Conservation (phyloP, 2,797 vertebrate genomes). For the Nothura maculosa region DNA sequence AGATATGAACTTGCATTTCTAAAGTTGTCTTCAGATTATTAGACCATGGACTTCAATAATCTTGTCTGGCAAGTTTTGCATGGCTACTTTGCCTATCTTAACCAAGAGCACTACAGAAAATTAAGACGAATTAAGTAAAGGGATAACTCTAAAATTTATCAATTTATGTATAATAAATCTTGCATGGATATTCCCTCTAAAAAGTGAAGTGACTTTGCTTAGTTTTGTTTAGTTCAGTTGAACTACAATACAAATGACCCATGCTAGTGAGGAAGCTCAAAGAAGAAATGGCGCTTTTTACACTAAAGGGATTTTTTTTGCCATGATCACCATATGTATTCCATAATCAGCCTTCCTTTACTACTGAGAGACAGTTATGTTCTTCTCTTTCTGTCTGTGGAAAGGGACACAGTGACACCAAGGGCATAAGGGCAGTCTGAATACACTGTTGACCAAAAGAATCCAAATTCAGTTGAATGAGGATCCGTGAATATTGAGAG, state of each 20-base stretch:
- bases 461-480: conserved; percentile 58
- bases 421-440: conserved; percentile 63
- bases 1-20: neutral
- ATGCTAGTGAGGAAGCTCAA: neutral
- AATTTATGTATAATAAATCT: neutral
- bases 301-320: neutral
- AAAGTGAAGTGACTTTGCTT: neutral
- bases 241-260: neutral
- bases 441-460: conserved; percentile 59
- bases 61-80: neutral
- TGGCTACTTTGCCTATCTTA: neutral
- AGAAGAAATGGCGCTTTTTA: neutral
- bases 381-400: conserved; percentile 71
- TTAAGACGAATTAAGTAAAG: neutral
- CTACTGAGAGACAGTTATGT: conserved; percentile 62
- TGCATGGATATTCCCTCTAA: neutral
- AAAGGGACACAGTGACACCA: conserved; percentile 63
- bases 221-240: neutral
- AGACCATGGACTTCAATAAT: neutral
- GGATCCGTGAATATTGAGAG: conserved; percentile 49
- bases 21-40: neutral
- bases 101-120: neutral
- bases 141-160: neutral
- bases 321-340: conserved; percentile 44
- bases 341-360: conserved; percentile 36